A percentile compares a stretch with the other conserved stretches of the same genome.
Conservation (phyloP, 2,113 vertebrate genomes). For the Galeopterus variegatus region DNA sequence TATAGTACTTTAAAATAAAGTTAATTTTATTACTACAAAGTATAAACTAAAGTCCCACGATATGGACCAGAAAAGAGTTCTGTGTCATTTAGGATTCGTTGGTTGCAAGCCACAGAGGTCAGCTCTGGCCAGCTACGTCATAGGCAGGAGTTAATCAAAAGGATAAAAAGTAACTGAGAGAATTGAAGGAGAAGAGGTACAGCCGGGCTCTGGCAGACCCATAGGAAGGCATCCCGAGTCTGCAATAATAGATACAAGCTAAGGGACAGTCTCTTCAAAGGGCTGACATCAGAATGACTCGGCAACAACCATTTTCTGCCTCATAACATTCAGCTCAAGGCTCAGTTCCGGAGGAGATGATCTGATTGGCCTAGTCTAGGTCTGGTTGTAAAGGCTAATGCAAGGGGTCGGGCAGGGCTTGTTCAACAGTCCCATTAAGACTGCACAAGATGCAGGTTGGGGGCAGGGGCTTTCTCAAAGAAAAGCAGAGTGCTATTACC, state of each 20-base stretch:
- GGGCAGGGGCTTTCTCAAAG: background rate
- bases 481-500: background rate
- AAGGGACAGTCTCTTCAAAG: background rate
- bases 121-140: background rate
- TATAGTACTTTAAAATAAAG: background rate
- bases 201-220: no score
- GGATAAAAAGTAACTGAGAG: background rate
- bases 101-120: background rate
- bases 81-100: background rate
- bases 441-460: background rate
- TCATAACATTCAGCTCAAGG: background rate
- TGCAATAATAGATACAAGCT: background rate
- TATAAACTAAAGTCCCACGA: background rate
- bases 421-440: background rate
- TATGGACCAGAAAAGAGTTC: background rate
- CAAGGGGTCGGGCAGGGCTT: background rate
- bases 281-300: background rate
- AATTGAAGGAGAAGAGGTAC: background rate
- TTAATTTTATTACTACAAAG: background rate
- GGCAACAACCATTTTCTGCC: background rate
- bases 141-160: background rate
- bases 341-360: background rate
- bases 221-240: background rate
- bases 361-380: background rate
- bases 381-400: background rate